A percentile compares a stretch with the other conserved stretches of the same genome.
These are phyloP conservation scores for Lacerta agilis DNA, from an alignment of 2,797 vertebrate species.

Conservation along the genomic window DNA sequence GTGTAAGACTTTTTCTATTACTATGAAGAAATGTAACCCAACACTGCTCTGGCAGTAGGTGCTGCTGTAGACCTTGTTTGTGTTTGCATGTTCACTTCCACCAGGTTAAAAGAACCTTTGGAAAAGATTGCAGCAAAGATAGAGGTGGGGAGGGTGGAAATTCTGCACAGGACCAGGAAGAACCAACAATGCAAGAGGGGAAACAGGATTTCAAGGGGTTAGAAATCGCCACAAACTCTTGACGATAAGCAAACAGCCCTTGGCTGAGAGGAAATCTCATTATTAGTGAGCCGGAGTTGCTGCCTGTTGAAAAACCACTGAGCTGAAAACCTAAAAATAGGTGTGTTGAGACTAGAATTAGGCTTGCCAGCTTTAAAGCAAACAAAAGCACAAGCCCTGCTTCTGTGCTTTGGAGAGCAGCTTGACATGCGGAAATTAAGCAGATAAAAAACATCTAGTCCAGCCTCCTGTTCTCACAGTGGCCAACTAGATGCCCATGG, in stretches of 20 bases:
- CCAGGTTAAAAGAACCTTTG: constrained; percentile 1
- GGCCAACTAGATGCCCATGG: too few relatives aligned
- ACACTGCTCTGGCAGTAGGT: neutral
- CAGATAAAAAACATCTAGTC: neutral
- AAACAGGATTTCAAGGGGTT: neutral
- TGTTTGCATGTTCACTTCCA: neutral
- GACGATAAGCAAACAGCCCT: neutral
- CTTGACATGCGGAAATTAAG: neutral
- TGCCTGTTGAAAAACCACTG: neutral
- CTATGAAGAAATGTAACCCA: neutral
- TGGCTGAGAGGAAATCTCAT: neutral
- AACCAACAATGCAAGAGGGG: neutral
- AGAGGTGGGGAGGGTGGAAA: neutral
- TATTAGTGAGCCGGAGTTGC: neutral
- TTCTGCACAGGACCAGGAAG: neutral
- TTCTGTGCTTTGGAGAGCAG: neutral
- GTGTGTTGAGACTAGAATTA: neutral
- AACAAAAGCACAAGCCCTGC: neutral
- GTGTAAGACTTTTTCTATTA: neutral
- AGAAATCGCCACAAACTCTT: neutral
- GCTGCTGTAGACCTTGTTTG: neutral
- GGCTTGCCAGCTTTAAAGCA: neutral
- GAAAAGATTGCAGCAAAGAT: neutral
- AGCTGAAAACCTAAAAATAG: neutral
- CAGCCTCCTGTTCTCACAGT: too few relatives aligned